Percentiles rank a stretch among this genome's conserved stretches.
phyloP scores from a whole-genome alignment of 2,888 invertebrate genomes.

The Alcis repandata region DNA sequence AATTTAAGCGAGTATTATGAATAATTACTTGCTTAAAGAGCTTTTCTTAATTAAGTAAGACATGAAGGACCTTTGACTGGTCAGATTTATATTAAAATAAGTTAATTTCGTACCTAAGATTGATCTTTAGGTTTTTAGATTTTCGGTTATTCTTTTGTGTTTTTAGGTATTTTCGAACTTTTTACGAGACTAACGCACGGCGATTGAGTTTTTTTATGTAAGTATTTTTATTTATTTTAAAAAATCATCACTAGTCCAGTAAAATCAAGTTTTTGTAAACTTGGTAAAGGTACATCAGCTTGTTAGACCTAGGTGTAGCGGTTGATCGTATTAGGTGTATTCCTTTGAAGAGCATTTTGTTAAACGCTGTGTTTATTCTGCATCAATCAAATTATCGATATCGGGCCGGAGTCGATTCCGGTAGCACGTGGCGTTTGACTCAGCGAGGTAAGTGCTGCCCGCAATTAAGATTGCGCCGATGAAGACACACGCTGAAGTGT shows the following conservation, averaged over 20 bases:
- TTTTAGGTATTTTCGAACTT: too few species aligned
- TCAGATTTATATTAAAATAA: not conserved
- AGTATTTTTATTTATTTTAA: too few species aligned
- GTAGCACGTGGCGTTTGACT: slow-evolving; percentile 80
- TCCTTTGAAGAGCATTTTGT: slow-evolving; percentile 30
- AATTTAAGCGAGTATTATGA: not conserved
- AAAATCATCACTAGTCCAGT: too few species aligned
- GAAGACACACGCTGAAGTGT: slow-evolving; percentile 86
- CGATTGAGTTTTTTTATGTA: too few species aligned
- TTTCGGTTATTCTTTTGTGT: too few species aligned
- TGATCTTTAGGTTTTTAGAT: too few species aligned
- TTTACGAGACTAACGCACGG: too few species aligned
- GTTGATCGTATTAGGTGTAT: not conserved
- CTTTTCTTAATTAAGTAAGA: too few species aligned
- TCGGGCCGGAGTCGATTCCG: slow-evolving; percentile 50
- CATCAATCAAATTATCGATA: slow-evolving; percentile 59
- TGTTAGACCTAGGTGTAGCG: too few species aligned
- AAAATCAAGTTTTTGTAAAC: too few species aligned
- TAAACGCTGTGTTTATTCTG: slow-evolving; percentile 48
- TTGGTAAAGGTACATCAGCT: too few species aligned
- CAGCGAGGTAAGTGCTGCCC: slow-evolving; percentile 82
- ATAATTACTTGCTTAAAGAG: not conserved
- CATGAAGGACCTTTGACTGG: not conserved
- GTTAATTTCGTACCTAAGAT: too few species aligned
- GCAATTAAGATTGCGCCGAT: slow-evolving; percentile 84